Evolutionary conservation across 2,113 vertebrate species (phyloP), one percentile per base, ranked within the genome.

Genomic region (Hydrolagus affinis): DNA sequence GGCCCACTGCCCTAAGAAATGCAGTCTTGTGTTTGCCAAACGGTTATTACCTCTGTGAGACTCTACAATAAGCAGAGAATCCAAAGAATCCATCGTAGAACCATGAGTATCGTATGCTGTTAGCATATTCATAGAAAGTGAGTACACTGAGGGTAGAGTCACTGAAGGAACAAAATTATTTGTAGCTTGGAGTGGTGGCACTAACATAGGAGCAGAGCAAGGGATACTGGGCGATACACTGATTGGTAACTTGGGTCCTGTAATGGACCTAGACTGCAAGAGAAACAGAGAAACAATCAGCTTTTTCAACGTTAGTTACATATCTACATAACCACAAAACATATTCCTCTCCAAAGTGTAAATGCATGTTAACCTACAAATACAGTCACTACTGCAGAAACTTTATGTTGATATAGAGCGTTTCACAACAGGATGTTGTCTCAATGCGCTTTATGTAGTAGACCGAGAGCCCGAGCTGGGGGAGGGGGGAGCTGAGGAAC

Each of bases 31-130:
- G 32, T 4, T 66, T 66, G 62, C 64, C 32, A 59, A 60, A 80
- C 69, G 86, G 25, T 88, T 88, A 90, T 88, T 90, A 98, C 97
- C 97, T 93, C 93, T 92, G 89, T 95, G 96, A 86, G 93, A 91
- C 23, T 98, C 96, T 56, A 91, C 90, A 87, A 97, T 91, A 59
- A 92, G 92, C 86, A 96, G 95, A 57, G 91, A 94, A 87, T 95
- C 96, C 90, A 99, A 88, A 8, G 96, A 93, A 80, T 95, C 92
- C 87, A 94, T 70, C 75, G 0, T 88, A 78, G 87, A 94, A 92
- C 94, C 87, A 71, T 97, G 94, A 8, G 94, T 93, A 89, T 95
- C 94, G 89, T 94, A 90, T 44, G 11, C 1, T 86, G 71, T 60
- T 90, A 93, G 0, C 86, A 78, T 89, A 8, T 89, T 88, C 70